Base-by-base conservation (phyloP, 2,797 vertebrate species). In the Rhinella marina region DNA sequence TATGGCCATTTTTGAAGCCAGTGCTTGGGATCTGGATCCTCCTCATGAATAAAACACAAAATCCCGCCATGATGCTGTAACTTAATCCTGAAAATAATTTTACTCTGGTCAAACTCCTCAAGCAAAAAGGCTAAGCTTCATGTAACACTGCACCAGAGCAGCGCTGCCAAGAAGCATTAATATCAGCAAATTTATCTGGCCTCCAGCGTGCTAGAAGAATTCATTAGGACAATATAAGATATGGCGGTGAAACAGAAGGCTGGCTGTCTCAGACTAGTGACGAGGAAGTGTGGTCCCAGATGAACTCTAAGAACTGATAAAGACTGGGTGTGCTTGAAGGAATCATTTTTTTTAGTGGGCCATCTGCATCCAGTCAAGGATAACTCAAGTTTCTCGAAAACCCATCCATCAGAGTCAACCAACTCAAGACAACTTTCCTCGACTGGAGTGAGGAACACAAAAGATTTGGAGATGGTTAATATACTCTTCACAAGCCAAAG, bases 291-390 rank as follows among this genome's bases (percentile, higher is more conserved):
- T 94, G 91, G 91, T 94, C 93, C 93, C 94, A 93, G 94, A 88
- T 93, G 94, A 94, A 93, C 93, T 94, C 93, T 94, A 93, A 90
- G 87, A 89, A 93, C 94, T 95, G 95, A 96, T 95, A 96, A 95
- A 95, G 94, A 92, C 92, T 92, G 92, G 88, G 90, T 93, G 93
- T 92, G 90, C 93, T 94, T 93, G 94, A 93, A 95, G 93, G 90
- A 88, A 93, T 94, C 94, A 94, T 95, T 95, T 94, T 95, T 94
- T 95, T 95, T 95, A 95, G 92, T 52, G 76, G 94, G 95, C 95
- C 95, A 96, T 96, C 95, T 96, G 95, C 90, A 91, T 94, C 93
- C 92, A 95, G 94, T 96, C 95, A 96, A 93, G 93, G 92, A 93
- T 94, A 95, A 93, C 93, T 91, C 90, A 93, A 94, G 93, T 94